These are phyloP conservation scores for Lasioglossum calceatum DNA, from an alignment of 2,888 invertebrate species.

Conservation along the genomic window DNA sequence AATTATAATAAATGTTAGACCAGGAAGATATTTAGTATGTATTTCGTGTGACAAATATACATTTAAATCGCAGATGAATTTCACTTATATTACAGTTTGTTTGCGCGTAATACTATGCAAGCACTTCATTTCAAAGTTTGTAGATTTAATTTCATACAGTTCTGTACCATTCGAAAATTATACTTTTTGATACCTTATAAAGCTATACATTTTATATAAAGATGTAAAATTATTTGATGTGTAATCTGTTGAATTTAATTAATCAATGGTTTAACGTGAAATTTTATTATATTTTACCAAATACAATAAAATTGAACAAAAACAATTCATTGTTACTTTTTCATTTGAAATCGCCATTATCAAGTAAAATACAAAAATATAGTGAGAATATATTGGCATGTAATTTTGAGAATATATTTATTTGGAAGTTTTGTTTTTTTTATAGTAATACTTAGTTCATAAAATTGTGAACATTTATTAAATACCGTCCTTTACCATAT, in stretches of 20 bases:
- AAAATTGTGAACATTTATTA: background rate
- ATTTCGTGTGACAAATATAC: constrained; percentile 19
- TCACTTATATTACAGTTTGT: constrained; percentile 3
- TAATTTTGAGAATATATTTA: background rate
- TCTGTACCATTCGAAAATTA: constrained; percentile 9
- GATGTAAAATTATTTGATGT: background rate
- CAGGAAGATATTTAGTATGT: background rate
- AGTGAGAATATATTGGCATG: too few relatives aligned
- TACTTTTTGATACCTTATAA: background rate
- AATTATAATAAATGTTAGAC: constrained; percentile 5
- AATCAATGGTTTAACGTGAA: background rate
- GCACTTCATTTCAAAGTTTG: constrained; percentile 7
- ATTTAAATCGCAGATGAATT: background rate
- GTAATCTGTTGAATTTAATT: background rate
- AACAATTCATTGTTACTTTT: background rate
- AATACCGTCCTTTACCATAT: background rate
- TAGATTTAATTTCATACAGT: background rate
- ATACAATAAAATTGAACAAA: background rate
- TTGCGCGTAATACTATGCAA: background rate
- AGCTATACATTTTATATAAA: background rate
- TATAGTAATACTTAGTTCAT: background rate
- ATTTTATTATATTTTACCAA: background rate
- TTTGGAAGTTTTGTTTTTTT: background rate
- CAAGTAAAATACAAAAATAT: too few relatives aligned
- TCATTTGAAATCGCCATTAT: background rate